These are phyloP conservation scores for Hylia prasina DNA, from an alignment of 2,113 vertebrate species.

Conservation along the genomic window DNA sequence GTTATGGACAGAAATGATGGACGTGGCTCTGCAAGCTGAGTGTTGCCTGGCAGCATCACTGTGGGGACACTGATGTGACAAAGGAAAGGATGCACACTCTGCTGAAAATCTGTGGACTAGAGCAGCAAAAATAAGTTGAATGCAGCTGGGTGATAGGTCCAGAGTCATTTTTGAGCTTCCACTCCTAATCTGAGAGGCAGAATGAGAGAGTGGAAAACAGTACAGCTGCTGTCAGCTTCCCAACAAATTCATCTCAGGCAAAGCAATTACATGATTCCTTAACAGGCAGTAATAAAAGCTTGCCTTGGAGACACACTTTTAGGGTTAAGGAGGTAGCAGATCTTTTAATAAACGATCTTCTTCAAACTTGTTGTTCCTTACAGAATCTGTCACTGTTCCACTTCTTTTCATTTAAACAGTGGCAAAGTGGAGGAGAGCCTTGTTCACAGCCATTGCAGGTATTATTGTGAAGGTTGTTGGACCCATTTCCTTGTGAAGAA, in stretches of 20 bases:
- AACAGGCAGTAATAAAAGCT: constrained; percentile 7
- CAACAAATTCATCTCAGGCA: not conserved
- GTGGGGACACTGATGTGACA: not conserved
- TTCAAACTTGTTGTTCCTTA: not conserved
- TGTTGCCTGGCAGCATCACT: constrained; percentile 35
- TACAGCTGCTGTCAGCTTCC: not conserved
- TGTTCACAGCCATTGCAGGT: not conserved
- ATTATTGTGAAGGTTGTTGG: not conserved
- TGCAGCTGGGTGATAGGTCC: not conserved
- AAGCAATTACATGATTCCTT: not conserved
- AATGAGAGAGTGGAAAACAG: not conserved
- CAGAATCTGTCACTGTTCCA: not conserved
- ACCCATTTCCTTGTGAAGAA: not conserved
- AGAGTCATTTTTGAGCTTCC: not conserved
- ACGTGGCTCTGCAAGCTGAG: not conserved
- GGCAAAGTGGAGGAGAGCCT: not conserved
- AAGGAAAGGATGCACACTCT: not conserved
- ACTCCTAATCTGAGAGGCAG: not conserved
- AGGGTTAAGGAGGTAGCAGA: constrained; percentile 18
- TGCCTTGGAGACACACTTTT: not conserved
- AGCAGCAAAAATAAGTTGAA: not conserved
- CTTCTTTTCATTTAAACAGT: not conserved
- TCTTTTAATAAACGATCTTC: not conserved
- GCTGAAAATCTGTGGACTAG: not conserved
- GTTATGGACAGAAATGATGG: not conserved